Conservation (phyloP, 2,797 vertebrate genomes). For the Amphiprion clarkii region DNA sequence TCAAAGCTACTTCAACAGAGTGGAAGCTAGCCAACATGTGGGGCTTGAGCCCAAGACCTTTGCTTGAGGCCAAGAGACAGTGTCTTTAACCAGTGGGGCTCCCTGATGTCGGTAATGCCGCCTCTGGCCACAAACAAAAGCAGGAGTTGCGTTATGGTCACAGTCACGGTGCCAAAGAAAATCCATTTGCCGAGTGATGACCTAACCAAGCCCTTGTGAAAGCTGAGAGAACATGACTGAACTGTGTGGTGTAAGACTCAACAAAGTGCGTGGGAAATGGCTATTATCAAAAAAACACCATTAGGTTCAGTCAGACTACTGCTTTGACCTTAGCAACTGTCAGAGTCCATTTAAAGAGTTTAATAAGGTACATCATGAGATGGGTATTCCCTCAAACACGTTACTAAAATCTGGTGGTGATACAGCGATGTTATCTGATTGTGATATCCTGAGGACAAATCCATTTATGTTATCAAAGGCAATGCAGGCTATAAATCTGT, state of each 20-base stretch:
- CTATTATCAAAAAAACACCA: constrained; percentile 21
- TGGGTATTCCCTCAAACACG: neutral
- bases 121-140: constrained; percentile 67
- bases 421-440: constrained; percentile 21
- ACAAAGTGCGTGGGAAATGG: constrained; percentile 56
- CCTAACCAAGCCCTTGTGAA: constrained; percentile 58
- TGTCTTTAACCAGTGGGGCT: constrained; percentile 37
- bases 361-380: constrained; percentile 6
- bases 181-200: constrained; percentile 46
- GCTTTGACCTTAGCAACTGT: neutral
- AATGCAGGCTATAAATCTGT: constrained; percentile 44
- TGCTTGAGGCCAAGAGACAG: constrained; percentile 34
- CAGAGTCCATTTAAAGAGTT: neutral
- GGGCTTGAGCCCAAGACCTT: constrained; percentile 35
- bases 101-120: constrained; percentile 46
- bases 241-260: constrained; percentile 52
- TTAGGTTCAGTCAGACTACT: constrained; percentile 10
- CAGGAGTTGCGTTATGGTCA: constrained; percentile 46
- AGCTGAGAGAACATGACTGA: constrained; percentile 31
- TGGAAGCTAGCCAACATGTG: constrained; percentile 34
- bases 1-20: constrained; percentile 51
- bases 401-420: constrained; percentile 13
- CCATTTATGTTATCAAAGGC: constrained; percentile 36
- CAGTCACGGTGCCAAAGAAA: constrained; percentile 60
- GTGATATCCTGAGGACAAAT: constrained; percentile 32